Base-by-base conservation (phyloP, 2,888 invertebrate genomes). In the Nasonia oneida region DNA sequence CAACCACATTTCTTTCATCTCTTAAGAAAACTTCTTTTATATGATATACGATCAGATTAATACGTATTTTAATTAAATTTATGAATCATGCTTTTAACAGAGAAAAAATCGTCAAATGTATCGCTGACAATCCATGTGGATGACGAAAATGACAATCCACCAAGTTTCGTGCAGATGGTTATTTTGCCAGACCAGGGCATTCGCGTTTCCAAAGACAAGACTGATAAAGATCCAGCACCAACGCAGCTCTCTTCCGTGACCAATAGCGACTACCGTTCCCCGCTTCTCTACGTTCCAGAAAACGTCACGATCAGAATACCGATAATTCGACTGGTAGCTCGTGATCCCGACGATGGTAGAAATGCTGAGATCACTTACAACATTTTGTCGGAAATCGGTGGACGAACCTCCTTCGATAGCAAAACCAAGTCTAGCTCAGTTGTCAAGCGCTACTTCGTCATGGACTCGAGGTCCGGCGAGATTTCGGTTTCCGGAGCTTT, bases 121-220 rank as follows among this genome's bases (percentile, higher is more conserved):
- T 95, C 96, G 90, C 92, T 98, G 12, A 95, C 95, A 0, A 95
- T 98, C 73, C 94, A 94, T 0, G 94, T 98, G 39, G 95, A 96
- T 5, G 98, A 98, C 91, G 96, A 96, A 90, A 98, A 98, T 90
- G 98, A 98, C 91, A 97, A 97, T 92, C 91, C 95, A 18, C 97
- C 97, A 0, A 94, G 94, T 79, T 97, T 97, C 89, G 95, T 95
- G 83, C 95, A 96, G 90, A 95, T 97, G 89, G 94, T 95, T 0
- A 95, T 97, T 61, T 95, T 96, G 5, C 94, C 96, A 79, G 96
- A 96, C 83, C 95, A 96, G 88, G 95, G 95, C 12, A 94, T 97
- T 37, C 95, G 96, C 85, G 94, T 97, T 50, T 91, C 96, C 2
- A 96, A 96, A 90, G 94, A 95, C 29, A 74, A 86, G 0, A 23